Evolutionary conservation across 2,888 invertebrate genomes (phyloP).

Genomic region (Argyresthia albistria): DNA sequence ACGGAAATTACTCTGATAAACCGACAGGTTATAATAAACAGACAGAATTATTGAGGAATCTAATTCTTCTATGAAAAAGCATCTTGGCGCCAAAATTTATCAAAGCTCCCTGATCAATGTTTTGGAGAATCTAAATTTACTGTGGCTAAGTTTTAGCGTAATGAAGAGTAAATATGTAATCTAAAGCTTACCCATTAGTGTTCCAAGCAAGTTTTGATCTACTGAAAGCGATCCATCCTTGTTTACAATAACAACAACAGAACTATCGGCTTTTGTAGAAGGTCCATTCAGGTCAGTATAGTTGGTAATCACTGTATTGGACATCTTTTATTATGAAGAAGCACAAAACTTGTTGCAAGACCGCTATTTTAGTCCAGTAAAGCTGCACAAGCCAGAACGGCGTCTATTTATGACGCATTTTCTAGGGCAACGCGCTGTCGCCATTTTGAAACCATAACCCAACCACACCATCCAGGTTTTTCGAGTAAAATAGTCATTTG

Average conservation of each 20-base stretch:
- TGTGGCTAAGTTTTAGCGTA: neutral
- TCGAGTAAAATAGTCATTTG: neutral
- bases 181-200: constrained; percentile 79
- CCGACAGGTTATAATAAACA: neutral
- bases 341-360: constrained; percentile 40
- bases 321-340: constrained; percentile 55
- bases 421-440: constrained; percentile 47
- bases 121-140: neutral
- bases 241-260: constrained; percentile 87
- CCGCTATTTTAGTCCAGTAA: constrained; percentile 53
- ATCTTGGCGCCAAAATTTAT: neutral
- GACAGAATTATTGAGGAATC: neutral
- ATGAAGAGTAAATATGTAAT: neutral
- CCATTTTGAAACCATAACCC: constrained; percentile 48
- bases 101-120: neutral
- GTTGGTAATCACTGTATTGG: constrained; percentile 68
- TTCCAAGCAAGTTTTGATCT: constrained; percentile 85
- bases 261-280: constrained; percentile 74
- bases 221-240: constrained; percentile 89
- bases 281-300: constrained; percentile 68
- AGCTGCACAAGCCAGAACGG: constrained; percentile 43
- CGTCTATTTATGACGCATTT: constrained; percentile 59
- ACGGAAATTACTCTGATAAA: neutral
- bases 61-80: neutral
- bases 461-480: neutral